These are phyloP conservation scores for Indicator maculatus DNA, from an alignment of 2,113 vertebrate genomes.

Conservation along the genomic window DNA sequence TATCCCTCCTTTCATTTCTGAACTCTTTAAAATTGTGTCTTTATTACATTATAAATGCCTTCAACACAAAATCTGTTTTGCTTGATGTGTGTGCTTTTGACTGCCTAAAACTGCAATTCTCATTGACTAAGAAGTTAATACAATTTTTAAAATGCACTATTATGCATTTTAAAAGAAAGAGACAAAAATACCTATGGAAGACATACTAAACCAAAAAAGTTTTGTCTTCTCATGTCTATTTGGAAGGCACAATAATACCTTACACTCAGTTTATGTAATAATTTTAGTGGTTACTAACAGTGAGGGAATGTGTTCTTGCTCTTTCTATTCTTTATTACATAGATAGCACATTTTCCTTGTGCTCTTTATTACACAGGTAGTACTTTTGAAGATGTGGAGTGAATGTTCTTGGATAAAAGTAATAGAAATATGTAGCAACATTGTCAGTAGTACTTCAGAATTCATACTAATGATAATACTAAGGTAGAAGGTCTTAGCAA, in stretches of 20 bases:
- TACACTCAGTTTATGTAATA: neutral
- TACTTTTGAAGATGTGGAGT: neutral
- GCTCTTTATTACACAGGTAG: neutral
- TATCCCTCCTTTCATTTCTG: neutral
- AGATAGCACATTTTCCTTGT: neutral
- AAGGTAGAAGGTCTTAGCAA: no score
- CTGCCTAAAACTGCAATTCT: neutral
- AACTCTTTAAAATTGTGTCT: neutral
- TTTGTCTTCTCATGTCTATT: neutral
- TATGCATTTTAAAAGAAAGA: neutral
- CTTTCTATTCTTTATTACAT: neutral
- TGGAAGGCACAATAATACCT: neutral
- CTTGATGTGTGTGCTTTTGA: neutral
- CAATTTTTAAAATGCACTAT: neutral
- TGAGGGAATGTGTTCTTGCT: neutral
- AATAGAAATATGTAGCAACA: neutral
- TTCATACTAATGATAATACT: neutral
- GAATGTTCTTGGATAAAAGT: neutral
- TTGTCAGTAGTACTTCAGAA: neutral
- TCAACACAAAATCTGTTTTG: neutral
- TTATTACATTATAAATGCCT: neutral
- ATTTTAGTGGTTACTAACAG: neutral
- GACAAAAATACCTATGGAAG: neutral
- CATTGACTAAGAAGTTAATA: neutral
- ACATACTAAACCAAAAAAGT: neutral